Evolutionary conservation across 2,797 vertebrate genomes (phyloP).

Genomic region (Ibycter americanus): DNA sequence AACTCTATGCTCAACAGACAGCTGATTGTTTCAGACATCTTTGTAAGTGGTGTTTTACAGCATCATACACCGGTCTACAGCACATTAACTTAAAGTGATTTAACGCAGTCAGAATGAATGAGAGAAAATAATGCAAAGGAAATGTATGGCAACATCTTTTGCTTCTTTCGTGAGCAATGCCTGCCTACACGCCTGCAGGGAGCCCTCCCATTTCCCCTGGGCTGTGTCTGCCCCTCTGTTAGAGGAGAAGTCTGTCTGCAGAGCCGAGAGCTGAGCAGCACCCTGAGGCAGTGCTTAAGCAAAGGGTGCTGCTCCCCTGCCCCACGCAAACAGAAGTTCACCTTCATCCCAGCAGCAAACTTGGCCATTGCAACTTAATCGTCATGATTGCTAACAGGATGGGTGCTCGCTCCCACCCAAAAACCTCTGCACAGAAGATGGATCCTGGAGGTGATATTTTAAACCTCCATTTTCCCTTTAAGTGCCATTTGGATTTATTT

Average conservation of each 20-base stretch:
- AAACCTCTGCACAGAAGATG: neutral
- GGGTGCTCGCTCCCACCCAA: neutral
- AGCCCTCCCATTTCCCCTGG: neutral
- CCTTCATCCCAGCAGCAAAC: neutral
- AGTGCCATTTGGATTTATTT: constrained; percentile 7
- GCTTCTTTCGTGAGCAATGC: neutral
- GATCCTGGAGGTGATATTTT: neutral
- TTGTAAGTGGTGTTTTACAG: neutral
- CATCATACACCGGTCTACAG: neutral
- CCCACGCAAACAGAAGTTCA: neutral
- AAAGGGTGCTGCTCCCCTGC: neutral
- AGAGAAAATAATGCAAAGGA: neutral
- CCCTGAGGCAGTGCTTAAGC: neutral
- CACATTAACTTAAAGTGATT: neutral
- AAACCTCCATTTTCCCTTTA: neutral
- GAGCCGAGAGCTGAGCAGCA: neutral
- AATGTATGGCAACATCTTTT: neutral
- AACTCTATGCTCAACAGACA: neutral
- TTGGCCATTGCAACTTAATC: neutral
- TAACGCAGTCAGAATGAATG: neutral
- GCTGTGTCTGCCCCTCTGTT: neutral
- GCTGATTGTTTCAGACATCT: neutral
- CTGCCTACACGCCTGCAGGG: neutral
- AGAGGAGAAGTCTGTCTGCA: neutral
- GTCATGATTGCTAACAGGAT: rapidly evolving